Conservation (phyloP, 1,140 invertebrate species). For the Lepidurus apus region DNA sequence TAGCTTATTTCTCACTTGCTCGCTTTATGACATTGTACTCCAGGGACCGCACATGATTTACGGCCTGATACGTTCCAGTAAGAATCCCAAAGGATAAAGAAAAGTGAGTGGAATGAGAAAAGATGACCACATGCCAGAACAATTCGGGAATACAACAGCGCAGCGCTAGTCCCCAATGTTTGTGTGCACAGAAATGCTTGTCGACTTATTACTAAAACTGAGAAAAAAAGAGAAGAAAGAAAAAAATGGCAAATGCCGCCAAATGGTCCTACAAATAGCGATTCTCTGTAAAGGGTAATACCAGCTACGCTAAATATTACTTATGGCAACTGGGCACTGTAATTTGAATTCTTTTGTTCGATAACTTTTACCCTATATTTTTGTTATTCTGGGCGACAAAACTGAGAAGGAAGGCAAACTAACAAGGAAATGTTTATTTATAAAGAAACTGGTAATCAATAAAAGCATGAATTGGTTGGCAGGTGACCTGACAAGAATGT, state of each 20-base stretch:
- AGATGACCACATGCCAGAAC: background rate
- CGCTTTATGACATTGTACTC: background rate
- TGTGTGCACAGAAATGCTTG: background rate
- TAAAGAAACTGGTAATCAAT: background rate
- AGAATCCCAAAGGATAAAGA: background rate
- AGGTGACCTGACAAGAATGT: conserved; percentile 8
- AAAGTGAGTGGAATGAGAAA: background rate
- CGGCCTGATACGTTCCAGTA: background rate
- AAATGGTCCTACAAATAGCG: background rate
- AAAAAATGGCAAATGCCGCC: background rate
- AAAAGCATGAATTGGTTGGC: background rate
- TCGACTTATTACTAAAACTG: background rate
- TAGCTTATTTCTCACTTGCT: background rate
- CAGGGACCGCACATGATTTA: background rate
- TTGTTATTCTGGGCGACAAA: background rate
- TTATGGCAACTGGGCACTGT: too few relatives aligned
- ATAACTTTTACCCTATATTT: too few relatives aligned
- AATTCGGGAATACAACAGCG: background rate
- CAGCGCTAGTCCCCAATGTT: background rate
- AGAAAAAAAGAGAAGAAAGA: background rate
- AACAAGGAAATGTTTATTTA: background rate
- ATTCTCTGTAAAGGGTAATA: too few relatives aligned
- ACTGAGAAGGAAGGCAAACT: background rate
- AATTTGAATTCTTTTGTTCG: too few relatives aligned
- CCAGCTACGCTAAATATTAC: too few relatives aligned